These are phyloP conservation scores for Tethea ocularis DNA, from an alignment of 2,888 invertebrate genomes.

Conservation along the genomic window DNA sequence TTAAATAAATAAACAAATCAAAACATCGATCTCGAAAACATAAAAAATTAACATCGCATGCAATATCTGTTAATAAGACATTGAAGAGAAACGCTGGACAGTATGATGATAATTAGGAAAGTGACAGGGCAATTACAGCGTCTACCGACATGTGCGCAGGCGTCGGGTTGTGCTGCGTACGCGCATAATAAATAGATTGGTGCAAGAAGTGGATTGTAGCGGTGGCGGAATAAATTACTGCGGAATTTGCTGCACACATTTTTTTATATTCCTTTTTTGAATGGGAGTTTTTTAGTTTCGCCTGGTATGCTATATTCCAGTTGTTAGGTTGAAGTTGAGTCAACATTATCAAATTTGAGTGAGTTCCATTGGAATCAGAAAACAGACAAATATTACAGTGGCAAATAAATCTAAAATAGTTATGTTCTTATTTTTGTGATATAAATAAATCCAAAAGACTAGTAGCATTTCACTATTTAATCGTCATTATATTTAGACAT, in stretches of 20 bases:
- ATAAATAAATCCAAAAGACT: too few species aligned
- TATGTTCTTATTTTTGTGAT: too few species aligned
- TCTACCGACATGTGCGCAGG: slow-evolving; percentile 51
- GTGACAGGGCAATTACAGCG: slow-evolving; percentile 75
- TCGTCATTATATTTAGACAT: too few species aligned
- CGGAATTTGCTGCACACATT: neutral
- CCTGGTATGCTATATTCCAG: too few species aligned
- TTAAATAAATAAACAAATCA: slow-evolving; percentile 1
- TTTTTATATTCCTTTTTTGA: too few species aligned
- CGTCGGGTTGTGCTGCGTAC: slow-evolving; percentile 43
- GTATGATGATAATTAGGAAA: slow-evolving; percentile 71
- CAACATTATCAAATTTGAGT: too few species aligned
- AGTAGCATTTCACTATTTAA: too few species aligned
- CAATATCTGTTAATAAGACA: slow-evolving; percentile 63
- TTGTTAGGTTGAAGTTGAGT: too few species aligned
- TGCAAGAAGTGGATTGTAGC: slow-evolving; percentile 19
- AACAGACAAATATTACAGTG: too few species aligned
- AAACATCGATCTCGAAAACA: neutral
- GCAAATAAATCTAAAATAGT: too few species aligned
- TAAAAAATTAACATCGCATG: slow-evolving; percentile 40
- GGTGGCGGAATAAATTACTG: slow-evolving; percentile 12
- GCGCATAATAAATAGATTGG: slow-evolving; percentile 40
- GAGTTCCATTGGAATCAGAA: too few species aligned
- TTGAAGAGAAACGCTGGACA: slow-evolving; percentile 62
- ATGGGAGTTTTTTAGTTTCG: too few species aligned